phyloP scores from a whole-genome alignment of 2,113 vertebrate genomes.

The Actinemys pallida region DNA sequence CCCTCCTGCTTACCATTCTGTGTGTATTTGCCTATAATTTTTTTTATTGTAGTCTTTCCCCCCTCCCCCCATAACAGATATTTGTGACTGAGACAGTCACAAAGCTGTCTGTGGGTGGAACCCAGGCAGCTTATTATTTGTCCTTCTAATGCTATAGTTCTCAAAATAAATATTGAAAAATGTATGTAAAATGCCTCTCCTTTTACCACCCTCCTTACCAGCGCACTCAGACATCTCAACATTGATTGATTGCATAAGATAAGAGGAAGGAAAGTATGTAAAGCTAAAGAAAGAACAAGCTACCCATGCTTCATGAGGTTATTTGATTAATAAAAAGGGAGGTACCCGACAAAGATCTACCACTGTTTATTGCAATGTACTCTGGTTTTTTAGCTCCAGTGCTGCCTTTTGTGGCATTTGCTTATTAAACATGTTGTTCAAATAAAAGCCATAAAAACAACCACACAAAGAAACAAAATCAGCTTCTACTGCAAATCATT shows the following conservation, averaged over 20 bases:
- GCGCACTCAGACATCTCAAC: background rate
- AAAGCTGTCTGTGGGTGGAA: background rate
- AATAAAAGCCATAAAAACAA: background rate
- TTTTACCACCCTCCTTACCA: background rate
- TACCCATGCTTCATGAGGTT: background rate
- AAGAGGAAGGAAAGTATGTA: background rate
- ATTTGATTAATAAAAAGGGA: conserved; percentile 19
- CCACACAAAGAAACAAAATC: background rate
- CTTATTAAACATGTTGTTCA: background rate
- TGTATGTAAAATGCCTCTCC: background rate
- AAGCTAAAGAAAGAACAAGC: conserved; percentile 35
- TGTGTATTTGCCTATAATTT: accelerated
- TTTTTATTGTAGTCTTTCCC: accelerated
- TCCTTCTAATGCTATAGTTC: background rate
- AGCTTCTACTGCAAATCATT: background rate
- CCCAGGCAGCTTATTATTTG: background rate
- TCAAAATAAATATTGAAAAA: background rate
- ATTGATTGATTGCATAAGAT: background rate
- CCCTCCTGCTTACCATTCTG: accelerated
- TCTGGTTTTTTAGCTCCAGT: background rate
- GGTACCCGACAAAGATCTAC: background rate
- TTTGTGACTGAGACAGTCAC: background rate
- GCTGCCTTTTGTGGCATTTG: background rate
- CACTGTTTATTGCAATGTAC: background rate
- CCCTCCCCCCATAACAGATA: background rate